Evolutionary conservation across 2,888 invertebrate genomes (phyloP).

Genomic region (Dasysyrphus albostriatus): DNA sequence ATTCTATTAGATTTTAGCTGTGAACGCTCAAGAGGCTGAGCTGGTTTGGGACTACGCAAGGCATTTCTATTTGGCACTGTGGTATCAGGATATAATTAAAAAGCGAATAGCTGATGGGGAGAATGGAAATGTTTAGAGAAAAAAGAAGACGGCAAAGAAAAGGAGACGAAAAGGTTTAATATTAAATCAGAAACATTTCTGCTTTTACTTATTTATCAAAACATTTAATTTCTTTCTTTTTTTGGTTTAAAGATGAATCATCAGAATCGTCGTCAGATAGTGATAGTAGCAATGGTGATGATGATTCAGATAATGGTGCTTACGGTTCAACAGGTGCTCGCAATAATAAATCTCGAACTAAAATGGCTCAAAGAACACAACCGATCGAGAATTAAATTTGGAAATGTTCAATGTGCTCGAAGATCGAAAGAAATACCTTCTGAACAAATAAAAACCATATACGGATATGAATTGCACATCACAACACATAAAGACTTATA

Average conservation of each 20-base stretch:
- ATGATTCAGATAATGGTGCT: conserved; percentile 79
- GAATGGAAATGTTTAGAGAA: conserved; percentile 84
- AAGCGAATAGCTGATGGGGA: conserved; percentile 88
- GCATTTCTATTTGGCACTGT: conserved; percentile 98
- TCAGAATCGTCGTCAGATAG: conserved; percentile 80
- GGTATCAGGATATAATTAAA: conserved; percentile 93
- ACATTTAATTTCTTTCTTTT: neutral
- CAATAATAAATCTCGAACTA: conserved; percentile 80
- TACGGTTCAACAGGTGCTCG: conserved; percentile 80
- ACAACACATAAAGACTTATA: conserved; percentile 95
- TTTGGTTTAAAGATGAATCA: conserved; percentile 77
- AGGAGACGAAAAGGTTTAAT: conserved; percentile 85
- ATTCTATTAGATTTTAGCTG: conserved; percentile 95
- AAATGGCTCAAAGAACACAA: conserved; percentile 80
- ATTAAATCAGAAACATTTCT: neutral
- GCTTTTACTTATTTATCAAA: neutral
- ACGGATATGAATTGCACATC: conserved; percentile 89
- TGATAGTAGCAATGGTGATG: conserved; percentile 81
- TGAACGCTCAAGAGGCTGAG: conserved; percentile 95
- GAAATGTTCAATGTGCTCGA: conserved; percentile 92
- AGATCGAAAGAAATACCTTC: conserved; percentile 92
- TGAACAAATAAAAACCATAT: conserved; percentile 93
- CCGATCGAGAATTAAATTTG: conserved; percentile 86
- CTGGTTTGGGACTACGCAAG: conserved; percentile 93
- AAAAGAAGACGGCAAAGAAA: conserved; percentile 84